Evolutionary conservation across 2,113 vertebrate genomes (phyloP), one percentile per base, ranked within the genome.

Genomic region (Tenebrosternarchus preto): DNA sequence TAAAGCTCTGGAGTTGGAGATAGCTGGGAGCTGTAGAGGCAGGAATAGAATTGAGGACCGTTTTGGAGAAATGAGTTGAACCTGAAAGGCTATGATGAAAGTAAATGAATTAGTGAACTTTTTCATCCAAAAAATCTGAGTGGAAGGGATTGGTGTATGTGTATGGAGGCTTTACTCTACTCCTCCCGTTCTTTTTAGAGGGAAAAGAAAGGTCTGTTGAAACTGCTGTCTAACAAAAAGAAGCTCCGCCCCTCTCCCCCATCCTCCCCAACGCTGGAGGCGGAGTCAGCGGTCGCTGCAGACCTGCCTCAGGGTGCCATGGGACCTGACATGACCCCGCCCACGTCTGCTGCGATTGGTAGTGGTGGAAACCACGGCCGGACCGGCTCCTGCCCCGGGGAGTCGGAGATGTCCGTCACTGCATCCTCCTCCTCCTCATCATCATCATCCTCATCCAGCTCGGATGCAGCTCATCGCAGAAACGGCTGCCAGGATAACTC

Each of bases 161-260:
- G 19, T 50, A 15, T 50, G 7, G 7, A 22, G n/a, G 4, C 15
- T 4, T 36, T 11, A 46, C n/a, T 55, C 0, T 3, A 71, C 33
- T 71, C 60, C 15, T 36, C 71, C n/a, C 22, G 59, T 22, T 81
- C 71, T 33, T 76, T 84, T 53, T 91, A 99, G 98, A 96, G 96
- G 89, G 98, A 99, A 89, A 99, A 97, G 87, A 99, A 98, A 53
- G 95, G 97, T 46, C 91, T 99, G 46, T 88, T 99, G 83, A 99
- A 99, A 84, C 92, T 99, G 79, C 91, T 99, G 80, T 98, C 97
- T 80, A 94, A 96, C 3, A 99, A 99, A 84, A 97, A 96, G 83
- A 99, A 96, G 90, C 90, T 94, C 29, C 93, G 98, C 2, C 76
- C 90, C 5, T 99, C 98, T 0, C 98, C 97, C 0, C 98, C 98